A percentile compares a stretch with the other conserved stretches of the same genome.
Evolutionary conservation across 2,113 vertebrate species (phyloP).

Genomic region (Chrysochloris asiatica): DNA sequence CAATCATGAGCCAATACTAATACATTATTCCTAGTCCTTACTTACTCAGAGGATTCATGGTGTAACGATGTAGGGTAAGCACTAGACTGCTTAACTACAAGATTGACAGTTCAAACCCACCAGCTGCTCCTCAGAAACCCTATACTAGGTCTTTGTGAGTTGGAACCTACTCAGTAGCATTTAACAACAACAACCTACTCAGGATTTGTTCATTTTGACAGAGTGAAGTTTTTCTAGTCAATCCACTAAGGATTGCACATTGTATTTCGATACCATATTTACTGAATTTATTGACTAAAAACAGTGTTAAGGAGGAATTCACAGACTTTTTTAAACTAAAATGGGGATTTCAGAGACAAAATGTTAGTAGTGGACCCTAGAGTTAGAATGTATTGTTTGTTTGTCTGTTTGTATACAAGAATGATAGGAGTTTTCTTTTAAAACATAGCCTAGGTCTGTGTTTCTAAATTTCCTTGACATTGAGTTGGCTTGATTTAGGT

Average conservation of each 20-base stretch:
- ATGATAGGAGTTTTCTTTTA: too few species aligned
- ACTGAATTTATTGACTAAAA: too few species aligned
- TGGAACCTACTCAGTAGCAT: too few species aligned
- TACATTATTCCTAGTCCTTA: background rate
- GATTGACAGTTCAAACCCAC: too few species aligned
- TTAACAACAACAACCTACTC: too few species aligned
- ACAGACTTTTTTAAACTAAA: background rate
- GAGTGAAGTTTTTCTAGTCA: background rate
- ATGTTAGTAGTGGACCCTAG: background rate
- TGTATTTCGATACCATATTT: background rate
- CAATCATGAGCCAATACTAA: background rate
- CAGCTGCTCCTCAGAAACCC: too few species aligned
- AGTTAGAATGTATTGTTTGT: background rate
- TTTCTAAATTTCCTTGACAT: conserved; percentile 9
- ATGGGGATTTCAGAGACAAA: background rate
- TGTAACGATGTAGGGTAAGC: too few species aligned
- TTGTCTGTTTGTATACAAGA: background rate
- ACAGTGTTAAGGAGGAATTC: background rate
- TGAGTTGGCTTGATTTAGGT: conserved; percentile 6
- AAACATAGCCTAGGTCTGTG: background rate
- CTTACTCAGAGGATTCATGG: too few species aligned
- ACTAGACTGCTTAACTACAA: too few species aligned
- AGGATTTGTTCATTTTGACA: background rate
- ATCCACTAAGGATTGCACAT: background rate
- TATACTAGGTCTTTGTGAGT: too few species aligned